Percentiles rank a stretch among this genome's conserved stretches.
Evolutionary conservation across 2,888 invertebrate species (phyloP).

Genomic region (Aleiodes alternator): DNA sequence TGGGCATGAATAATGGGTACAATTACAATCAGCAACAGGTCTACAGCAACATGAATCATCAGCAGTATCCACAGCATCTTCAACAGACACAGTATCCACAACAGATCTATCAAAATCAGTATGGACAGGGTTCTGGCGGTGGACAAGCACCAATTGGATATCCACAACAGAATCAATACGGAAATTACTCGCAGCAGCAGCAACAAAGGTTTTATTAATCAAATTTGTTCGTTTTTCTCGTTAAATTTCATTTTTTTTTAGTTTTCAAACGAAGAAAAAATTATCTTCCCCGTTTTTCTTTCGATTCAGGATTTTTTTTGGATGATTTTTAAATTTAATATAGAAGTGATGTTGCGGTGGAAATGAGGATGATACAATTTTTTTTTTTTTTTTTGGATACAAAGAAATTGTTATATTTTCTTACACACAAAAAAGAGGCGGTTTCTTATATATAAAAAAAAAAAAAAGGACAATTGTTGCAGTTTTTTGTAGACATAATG

Average conservation of each 20-base stretch:
- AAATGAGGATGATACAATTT: neutral
- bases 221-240: neutral
- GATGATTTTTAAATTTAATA: constrained; percentile 28
- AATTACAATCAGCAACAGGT: constrained; percentile 65
- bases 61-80: constrained; percentile 58
- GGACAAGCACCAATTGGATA: constrained; percentile 58
- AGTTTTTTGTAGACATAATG: neutral
- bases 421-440: neutral
- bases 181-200: constrained; percentile 68
- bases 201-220: constrained; percentile 70
- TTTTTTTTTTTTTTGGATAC: neutral
- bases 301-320: constrained; percentile 20
- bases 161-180: constrained; percentile 66
- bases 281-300: neutral
- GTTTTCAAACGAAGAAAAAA: neutral
- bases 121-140: constrained; percentile 56
- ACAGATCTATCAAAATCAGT: constrained; percentile 63
- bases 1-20: constrained; percentile 67
- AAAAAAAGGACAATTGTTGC: neutral
- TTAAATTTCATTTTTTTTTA: constrained; percentile 13
- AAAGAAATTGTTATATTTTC: constrained; percentile 15
- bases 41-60: constrained; percentile 59
- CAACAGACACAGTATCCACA: constrained; percentile 63
- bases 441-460: neutral
- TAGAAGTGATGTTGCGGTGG: neutral